These are phyloP conservation scores for Pyrrhia umbra DNA, from an alignment of 2,888 invertebrate species.

Conservation along the genomic window DNA sequence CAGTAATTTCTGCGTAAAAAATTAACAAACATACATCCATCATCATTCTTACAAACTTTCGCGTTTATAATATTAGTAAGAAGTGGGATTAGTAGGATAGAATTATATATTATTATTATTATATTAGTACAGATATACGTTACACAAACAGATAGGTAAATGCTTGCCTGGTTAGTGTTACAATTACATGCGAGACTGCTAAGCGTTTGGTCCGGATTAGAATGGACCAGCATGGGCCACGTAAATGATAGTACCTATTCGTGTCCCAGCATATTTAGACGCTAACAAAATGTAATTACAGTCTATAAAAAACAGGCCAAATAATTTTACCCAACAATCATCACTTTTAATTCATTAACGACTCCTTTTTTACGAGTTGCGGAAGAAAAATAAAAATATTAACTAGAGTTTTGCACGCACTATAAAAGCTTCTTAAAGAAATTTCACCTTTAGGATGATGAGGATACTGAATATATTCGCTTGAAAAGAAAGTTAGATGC, in stretches of 20 bases:
- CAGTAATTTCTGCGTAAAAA: too few relatives aligned
- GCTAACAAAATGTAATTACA: conserved; percentile 12
- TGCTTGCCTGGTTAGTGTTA: too few relatives aligned
- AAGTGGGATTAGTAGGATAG: too few relatives aligned
- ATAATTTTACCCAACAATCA: conserved; percentile 35
- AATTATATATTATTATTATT: too few relatives aligned
- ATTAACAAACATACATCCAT: too few relatives aligned
- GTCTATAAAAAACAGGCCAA: background rate
- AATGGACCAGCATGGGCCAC: background rate
- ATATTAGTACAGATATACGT: too few relatives aligned
- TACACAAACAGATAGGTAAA: too few relatives aligned
- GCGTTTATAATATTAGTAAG: too few relatives aligned
- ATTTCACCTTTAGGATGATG: fast-evolving
- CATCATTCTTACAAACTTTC: too few relatives aligned
- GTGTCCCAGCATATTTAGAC: background rate
- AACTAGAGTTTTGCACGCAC: conserved; percentile 41
- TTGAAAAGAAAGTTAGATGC: background rate
- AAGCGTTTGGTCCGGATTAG: background rate
- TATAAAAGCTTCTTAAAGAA: background rate
- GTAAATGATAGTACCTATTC: background rate
- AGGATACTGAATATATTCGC: background rate
- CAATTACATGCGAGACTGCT: too few relatives aligned
- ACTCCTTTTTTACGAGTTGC: conserved; percentile 44
- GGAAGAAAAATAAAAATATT: conserved; percentile 34
- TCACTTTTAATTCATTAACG: conserved; percentile 41